phyloP scores from a whole-genome alignment of 1,140 invertebrate genomes.

The Goniozus legneri region DNA sequence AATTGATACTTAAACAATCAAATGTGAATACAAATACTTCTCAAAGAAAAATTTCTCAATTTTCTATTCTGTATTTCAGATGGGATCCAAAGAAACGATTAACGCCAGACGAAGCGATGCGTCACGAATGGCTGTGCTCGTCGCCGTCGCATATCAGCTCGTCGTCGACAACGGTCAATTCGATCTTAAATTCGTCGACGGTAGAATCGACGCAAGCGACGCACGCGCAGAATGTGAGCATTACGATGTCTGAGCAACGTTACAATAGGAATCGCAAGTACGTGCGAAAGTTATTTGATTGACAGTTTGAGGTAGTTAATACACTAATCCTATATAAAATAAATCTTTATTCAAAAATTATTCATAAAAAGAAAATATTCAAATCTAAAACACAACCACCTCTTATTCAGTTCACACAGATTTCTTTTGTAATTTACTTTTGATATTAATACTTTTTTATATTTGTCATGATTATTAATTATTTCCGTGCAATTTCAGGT shows the following conservation, averaged over 20 bases:
- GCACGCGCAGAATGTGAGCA: constrained; percentile 38
- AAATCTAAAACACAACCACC: too few species aligned
- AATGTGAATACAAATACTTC: neutral
- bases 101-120: constrained; percentile 84
- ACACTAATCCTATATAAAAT: too few species aligned
- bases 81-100: constrained; percentile 93
- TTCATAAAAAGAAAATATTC: too few species aligned
- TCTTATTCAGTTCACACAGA: too few species aligned
- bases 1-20: neutral
- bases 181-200: constrained; percentile 25
- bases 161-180: constrained; percentile 37
- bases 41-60: too few species aligned
- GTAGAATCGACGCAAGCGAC: constrained; percentile 38
- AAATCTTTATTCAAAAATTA: too few species aligned
- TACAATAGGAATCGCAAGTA: constrained; percentile 46
- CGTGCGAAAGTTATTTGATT: too few species aligned
- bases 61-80: constrained; percentile 57
- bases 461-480: too few species aligned
- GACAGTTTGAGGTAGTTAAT: too few species aligned
- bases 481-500: too few species aligned
- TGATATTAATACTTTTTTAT: too few species aligned
- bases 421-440: too few species aligned
- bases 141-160: constrained; percentile 37
- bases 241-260: constrained; percentile 33
- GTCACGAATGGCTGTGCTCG: constrained; percentile 69